Evolutionary conservation across 2,888 invertebrate genomes (phyloP).

Genomic region (Parasteatoda lunata): DNA sequence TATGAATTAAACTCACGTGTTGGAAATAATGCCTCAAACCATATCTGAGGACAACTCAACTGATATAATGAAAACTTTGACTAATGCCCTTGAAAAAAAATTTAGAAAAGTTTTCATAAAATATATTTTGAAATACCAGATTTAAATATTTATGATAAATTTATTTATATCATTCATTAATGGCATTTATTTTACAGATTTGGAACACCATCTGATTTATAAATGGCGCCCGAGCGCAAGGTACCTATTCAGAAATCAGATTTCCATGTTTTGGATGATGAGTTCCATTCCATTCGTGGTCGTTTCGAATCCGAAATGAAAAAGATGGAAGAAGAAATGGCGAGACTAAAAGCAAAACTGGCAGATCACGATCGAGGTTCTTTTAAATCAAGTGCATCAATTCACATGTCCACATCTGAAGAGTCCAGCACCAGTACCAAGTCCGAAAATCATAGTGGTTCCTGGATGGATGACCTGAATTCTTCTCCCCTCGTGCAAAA

Average conservation of each 20-base stretch:
- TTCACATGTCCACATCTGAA: constrained; percentile 56
- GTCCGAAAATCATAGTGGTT: constrained; percentile 77
- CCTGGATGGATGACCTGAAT: constrained; percentile 89
- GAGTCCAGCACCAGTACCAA: constrained; percentile 77
- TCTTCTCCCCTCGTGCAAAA: constrained; percentile 96
- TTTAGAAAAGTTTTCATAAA: too few relatives aligned
- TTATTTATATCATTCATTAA: too few relatives aligned
- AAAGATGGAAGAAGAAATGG: constrained; percentile 99
- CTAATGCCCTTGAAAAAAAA: too few relatives aligned
- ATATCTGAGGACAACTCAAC: too few relatives aligned
- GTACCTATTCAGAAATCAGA: constrained; percentile 91
- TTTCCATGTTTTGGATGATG: constrained; percentile 95
- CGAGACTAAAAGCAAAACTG: constrained; percentile 91
- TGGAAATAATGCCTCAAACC: too few relatives aligned
- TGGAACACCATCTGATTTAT: background rate
- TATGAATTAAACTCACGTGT: too few relatives aligned
- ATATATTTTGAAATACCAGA: too few relatives aligned
- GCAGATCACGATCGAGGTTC: constrained; percentile 88
- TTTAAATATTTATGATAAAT: too few relatives aligned
- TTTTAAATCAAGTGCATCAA: constrained; percentile 57
- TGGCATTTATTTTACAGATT: background rate
- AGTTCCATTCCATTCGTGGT: constrained; percentile 96
- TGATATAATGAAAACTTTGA: too few relatives aligned
- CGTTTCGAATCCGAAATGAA: constrained; percentile 97
- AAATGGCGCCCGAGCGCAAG: constrained; percentile 70